Base-by-base conservation (phyloP, 2,888 invertebrate genomes). In the Leptinotarsa haldemani region DNA sequence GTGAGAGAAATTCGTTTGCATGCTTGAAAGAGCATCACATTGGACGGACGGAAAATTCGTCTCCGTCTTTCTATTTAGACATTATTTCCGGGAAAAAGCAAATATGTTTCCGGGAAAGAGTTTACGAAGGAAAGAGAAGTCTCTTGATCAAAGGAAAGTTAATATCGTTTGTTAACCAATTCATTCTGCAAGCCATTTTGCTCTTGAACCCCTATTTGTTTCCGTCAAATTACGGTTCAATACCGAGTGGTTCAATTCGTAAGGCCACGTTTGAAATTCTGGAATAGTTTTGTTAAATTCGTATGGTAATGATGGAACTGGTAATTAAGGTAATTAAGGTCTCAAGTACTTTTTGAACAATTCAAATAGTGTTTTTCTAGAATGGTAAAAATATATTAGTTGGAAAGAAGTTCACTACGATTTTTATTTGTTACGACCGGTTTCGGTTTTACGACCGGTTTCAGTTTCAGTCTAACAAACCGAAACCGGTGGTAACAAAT, bases 1-100 rank as follows among this genome's bases (percentile, higher is more conserved):
- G 18, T 56, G n/a, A 20, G 18, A 56, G n/a, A 20, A 56, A n/a
- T 56, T 56, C 56, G 56, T 56, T 56, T 56, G 56, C 20, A 20
- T 56, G 56, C 56, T 22, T 56, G 56, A 20, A 56, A 56, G 56
- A 56, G 13, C 20, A 20, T 56, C 15, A 50, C n/a, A 56, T 56
- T 56, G 56, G 9, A 20, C 18, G 18, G 2, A 56, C 7, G 56
- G 18, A 18, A 20, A 56, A 22, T 15, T 50, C n/a, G 56, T 56
- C 56, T 56, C 18, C 56, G 2, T 20, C 4, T 56, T n/a, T 18
- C 22, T n/a, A 20, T 56, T 22, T 50, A n/a, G 50, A 56, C 18
- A 56, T 56, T 56, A 56, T 22, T 56, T 18, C 56, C 56, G 5
- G 20, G 18, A 18, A 18, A 56, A 56, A 56, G 18, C 56, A 56